Evolutionary conservation across 1,140 invertebrate genomes (phyloP).

Genomic region (Philopotamus ludificatus): DNA sequence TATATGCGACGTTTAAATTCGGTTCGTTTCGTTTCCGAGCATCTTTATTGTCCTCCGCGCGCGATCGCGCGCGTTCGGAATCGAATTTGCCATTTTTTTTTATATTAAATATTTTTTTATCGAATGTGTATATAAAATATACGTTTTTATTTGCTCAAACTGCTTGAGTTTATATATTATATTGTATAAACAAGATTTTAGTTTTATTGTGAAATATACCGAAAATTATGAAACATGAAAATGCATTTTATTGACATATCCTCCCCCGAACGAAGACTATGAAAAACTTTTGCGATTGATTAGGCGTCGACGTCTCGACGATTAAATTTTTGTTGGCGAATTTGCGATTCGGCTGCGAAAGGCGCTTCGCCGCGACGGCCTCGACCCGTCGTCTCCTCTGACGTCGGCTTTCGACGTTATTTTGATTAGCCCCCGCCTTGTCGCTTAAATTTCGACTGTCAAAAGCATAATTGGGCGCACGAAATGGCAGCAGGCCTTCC

Average conservation of each 20-base stretch:
- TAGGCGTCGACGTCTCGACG: no score
- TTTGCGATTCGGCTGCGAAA: neutral
- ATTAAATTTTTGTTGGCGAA: no score
- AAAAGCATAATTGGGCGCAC: constrained; percentile 56
- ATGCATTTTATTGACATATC: constrained; percentile 33
- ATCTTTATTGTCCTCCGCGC: neutral
- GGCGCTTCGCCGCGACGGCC: constrained; percentile 2
- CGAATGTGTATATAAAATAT: constrained; percentile 20
- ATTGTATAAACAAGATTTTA: constrained; percentile 38
- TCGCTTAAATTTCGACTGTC: constrained; percentile 59
- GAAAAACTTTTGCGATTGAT: no score
- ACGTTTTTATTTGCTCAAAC: constrained; percentile 32
- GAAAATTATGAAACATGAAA: constrained; percentile 32
- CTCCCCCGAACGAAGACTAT: no score
- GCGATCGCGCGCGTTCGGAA: neutral
- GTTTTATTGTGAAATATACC: constrained; percentile 40
- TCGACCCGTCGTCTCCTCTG: constrained; percentile 32
- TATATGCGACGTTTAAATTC: neutral
- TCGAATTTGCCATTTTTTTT: constrained; percentile 16
- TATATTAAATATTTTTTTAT: constrained; percentile 22
- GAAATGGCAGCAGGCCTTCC: constrained; percentile 46
- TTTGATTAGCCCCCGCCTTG: constrained; percentile 57
- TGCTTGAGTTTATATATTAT: constrained; percentile 37
- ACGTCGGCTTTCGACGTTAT: constrained; percentile 51
- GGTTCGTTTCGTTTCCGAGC: neutral